These are phyloP conservation scores for Epistrophe eligans DNA, from an alignment of 2,888 invertebrate genomes.

Conservation along the genomic window DNA sequence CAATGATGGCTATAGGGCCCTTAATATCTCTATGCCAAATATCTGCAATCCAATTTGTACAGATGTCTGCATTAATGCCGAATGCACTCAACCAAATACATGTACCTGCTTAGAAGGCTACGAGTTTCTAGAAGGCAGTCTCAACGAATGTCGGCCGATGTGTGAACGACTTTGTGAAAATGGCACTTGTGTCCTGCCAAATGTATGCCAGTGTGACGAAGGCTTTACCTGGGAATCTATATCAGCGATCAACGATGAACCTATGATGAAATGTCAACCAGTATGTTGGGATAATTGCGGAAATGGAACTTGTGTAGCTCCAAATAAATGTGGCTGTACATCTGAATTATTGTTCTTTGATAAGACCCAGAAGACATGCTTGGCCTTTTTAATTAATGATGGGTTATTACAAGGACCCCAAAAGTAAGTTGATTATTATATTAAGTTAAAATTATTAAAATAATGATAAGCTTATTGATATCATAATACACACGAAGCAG, in stretches of 20 bases:
- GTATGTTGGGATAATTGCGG: conserved; percentile 78
- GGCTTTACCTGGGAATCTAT: conserved; percentile 80
- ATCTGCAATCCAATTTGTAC: conserved; percentile 79
- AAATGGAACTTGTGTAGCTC: conserved; percentile 76
- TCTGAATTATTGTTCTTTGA: conserved; percentile 74
- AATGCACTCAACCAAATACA: conserved; percentile 86
- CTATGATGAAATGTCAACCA: conserved; percentile 74
- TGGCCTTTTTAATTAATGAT: conserved; percentile 38
- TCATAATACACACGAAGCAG: neutral
- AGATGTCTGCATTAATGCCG: conserved; percentile 81
- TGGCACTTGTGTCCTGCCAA: conserved; percentile 81
- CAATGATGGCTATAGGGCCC: conserved; percentile 80
- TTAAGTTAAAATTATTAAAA: neutral
- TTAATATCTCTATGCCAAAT: conserved; percentile 79
- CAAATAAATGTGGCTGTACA: conserved; percentile 76
- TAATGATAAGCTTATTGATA: neutral
- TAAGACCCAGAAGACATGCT: conserved; percentile 74
- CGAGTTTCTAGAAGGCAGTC: conserved; percentile 78
- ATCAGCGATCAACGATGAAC: conserved; percentile 62
- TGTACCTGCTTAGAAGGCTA: conserved; percentile 85
- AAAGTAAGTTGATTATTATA: conserved; percentile 70
- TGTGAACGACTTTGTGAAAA: conserved; percentile 80
- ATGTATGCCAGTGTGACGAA: conserved; percentile 85
- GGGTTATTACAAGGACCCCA: conserved; percentile 48
- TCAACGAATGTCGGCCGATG: conserved; percentile 80